Evolutionary conservation across 1,140 invertebrate genomes (phyloP), one percentile per base, ranked within the genome.

Genomic region (Lanistes nyassanus): DNA sequence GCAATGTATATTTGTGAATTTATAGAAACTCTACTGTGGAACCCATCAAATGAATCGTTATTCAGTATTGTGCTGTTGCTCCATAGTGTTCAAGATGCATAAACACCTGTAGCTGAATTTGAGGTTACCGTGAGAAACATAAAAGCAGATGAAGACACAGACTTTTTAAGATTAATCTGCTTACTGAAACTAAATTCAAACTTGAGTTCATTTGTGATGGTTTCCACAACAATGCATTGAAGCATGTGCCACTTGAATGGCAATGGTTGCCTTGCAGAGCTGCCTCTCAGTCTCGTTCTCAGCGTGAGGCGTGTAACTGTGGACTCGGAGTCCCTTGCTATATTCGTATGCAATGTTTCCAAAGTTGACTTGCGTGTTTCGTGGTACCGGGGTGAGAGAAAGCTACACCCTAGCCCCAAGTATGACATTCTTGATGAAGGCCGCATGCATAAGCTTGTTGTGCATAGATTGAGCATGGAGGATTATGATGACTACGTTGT

Each of bases 311-410:
- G 82, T 56, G 80, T 80, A 39, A 65, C 69, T 7, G 65, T 67
- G 29, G 65, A 77, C 39, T 65, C 55, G 3, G 82, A 86, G 47
- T 68, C 77, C 4, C 31, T 80, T n/a, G 93, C 98, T 34, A 95
- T 95, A 3, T 90, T 99, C 29, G 92, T 96, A 69, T 98, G 97
- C 87, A 97, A 98, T 87, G 91, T 99, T 53, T 97, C 99, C 85
- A 97, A 99, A 90, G 94, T 93, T n/a, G 93, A 93, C 80, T 96
- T 96, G 79, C 94, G 96, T 80, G 97, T 99, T 0, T 94, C 94
- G 90, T 99, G 98, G 98, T 97, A 93, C 87, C 96, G 96, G 88
- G 94, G 95, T 77, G 94, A 94, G 51, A 93, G 96, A 89, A 79
- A 80, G 51, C 39, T 87, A 34, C 51, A 62, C 29, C 74, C 81